phyloP scores from a whole-genome alignment of 2,113 vertebrate species.

The Chaetura pelagica region DNA sequence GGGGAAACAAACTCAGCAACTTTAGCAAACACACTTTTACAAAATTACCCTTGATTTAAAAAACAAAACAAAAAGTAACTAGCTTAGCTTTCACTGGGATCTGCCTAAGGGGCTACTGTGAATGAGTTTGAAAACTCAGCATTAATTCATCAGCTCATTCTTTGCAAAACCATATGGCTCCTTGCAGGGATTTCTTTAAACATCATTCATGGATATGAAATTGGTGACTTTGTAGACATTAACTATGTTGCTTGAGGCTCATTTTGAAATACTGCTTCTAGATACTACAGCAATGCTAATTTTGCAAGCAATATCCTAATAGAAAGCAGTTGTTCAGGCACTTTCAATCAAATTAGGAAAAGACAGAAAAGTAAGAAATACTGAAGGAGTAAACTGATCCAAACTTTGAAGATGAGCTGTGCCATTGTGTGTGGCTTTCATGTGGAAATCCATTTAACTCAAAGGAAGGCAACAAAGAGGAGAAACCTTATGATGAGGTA shows the following conservation, averaged over 20 bases:
- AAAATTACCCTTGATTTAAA: not conserved
- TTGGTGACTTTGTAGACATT: not conserved
- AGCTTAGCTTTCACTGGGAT: not conserved
- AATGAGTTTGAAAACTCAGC: constrained; percentile 23
- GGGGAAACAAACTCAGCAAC: not conserved
- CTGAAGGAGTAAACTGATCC: not conserved
- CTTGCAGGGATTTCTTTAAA: constrained; percentile 36
- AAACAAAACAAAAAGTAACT: not conserved
- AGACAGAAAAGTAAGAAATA: not conserved
- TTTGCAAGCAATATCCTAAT: not conserved
- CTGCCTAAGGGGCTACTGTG: not conserved
- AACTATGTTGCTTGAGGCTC: constrained; percentile 2
- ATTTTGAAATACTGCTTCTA: constrained; percentile 6
- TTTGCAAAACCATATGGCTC: constrained; percentile 34
- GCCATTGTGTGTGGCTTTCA: not conserved
- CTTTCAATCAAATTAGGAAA: not conserved
- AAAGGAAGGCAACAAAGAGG: not conserved
- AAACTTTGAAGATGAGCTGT: not conserved
- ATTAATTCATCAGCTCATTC: not conserved
- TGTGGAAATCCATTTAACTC: not conserved
- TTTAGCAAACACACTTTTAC: not conserved
- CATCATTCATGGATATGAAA: constrained; percentile 3
- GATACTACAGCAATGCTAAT: not conserved
- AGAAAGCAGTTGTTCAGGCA: constrained; percentile 23
- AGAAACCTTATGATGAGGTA: not conserved